Percentiles rank a stretch among this genome's conserved stretches.
Evolutionary conservation across 2,113 vertebrate genomes (phyloP).

Genomic region (Colossoma macropomum): DNA sequence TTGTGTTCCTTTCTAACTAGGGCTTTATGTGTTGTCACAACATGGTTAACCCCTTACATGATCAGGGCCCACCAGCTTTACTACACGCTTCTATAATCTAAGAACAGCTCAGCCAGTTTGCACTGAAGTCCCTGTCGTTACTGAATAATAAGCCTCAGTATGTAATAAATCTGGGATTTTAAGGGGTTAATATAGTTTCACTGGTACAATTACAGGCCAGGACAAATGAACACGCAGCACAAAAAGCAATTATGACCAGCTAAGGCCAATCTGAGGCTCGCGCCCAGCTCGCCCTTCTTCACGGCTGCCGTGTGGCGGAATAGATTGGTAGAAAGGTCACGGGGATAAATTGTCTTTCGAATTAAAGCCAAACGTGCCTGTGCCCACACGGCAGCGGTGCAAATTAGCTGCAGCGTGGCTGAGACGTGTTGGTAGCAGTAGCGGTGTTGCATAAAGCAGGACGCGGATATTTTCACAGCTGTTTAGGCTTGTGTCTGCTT

Average conservation of each 20-base stretch:
- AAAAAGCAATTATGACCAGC: constrained; percentile 46
- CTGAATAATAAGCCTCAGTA: no score
- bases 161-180: no score
- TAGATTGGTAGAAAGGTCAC: constrained; percentile 71
- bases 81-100: no score
- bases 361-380: constrained; percentile 49
- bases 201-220: constrained; percentile 63
- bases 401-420: constrained; percentile 3
- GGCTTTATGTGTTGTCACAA: constrained; percentile 63
- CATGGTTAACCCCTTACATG: no score
- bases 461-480: constrained; percentile 58
- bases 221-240: constrained; percentile 56
- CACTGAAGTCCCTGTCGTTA: no score
- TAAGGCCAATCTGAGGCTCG: constrained; percentile 50
- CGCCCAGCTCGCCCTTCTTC: constrained; percentile 52
- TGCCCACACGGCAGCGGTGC: constrained; percentile 27
- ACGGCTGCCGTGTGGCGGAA: constrained; percentile 33
- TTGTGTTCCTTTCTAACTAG: constrained; percentile 57
- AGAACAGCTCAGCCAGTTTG: no score
- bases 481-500: constrained; percentile 44
- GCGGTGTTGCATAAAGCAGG: neutral
- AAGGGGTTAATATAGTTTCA: constrained; percentile 66
- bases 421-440: neutral
- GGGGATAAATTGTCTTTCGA: constrained; percentile 63
- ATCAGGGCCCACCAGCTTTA: no score